A percentile compares a stretch with the other conserved stretches of the same genome.
phyloP scores from a whole-genome alignment of 2,113 vertebrate species.

The Labeo catla region DNA sequence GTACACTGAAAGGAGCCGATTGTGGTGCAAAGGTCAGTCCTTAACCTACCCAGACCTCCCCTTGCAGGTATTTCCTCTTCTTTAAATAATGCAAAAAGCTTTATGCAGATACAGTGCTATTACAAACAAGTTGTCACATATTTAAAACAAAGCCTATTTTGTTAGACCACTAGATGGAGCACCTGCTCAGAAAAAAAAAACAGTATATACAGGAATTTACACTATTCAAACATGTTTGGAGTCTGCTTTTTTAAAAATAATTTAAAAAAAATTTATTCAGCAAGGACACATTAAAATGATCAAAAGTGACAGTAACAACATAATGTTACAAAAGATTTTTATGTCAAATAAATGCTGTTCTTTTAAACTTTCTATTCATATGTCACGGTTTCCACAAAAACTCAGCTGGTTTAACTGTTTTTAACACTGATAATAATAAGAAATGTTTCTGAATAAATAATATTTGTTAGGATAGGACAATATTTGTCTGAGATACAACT shows the following conservation, averaged over 20 bases:
- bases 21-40: slow-evolving; percentile 94
- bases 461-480: no score
- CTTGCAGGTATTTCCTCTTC: neutral
- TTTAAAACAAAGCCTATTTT: neutral
- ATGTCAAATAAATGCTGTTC: neutral
- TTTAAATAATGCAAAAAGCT: neutral
- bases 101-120: neutral
- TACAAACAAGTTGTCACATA: neutral
- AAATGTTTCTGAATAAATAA: no score
- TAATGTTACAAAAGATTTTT: neutral
- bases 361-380: neutral
- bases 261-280: neutral
- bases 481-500: no score
- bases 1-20: slow-evolving; percentile 89
- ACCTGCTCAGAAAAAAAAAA: neutral
- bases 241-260: neutral
- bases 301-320: neutral
- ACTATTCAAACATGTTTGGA: neutral
- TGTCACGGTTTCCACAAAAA: neutral
- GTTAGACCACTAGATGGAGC: slow-evolving; percentile 52
- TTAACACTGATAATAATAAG: neutral
- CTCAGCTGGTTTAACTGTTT: neutral
- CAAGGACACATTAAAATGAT: neutral
- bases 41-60: neutral
- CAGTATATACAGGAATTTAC: neutral